A percentile compares a stretch with the other conserved stretches of the same genome.
Evolutionary conservation across 2,797 vertebrate species (phyloP).

Genomic region (Corythornis leucogaster): DNA sequence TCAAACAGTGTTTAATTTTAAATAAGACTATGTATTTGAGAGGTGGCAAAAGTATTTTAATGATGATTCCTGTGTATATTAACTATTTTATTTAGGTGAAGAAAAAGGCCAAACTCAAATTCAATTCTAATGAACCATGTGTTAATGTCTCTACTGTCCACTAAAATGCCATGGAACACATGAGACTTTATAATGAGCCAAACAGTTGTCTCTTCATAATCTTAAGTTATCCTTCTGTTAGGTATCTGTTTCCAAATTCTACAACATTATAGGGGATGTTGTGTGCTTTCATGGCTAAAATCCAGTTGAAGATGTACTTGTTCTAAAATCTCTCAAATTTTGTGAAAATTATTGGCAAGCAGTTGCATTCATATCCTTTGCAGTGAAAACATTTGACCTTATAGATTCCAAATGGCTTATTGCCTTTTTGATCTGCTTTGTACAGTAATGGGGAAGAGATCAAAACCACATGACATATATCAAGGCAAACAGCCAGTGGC

Average conservation of each 20-base stretch:
- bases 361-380: conserved; percentile 34
- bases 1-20: conserved; percentile 45
- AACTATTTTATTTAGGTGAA: conserved; percentile 67
- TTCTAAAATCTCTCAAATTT: conserved; percentile 53
- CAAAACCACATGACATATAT: conserved; percentile 67
- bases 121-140: conserved; percentile 75
- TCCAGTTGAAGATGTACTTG: conserved; percentile 58
- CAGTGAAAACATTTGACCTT: conserved; percentile 34
- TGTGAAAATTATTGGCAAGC: conserved; percentile 60
- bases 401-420: conserved; percentile 50
- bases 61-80: conserved; percentile 30
- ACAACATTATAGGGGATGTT: conserved; percentile 33
- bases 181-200: conserved; percentile 80
- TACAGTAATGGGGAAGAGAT: conserved; percentile 55
- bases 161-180: conserved; percentile 76
- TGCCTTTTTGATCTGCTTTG: conserved; percentile 65
- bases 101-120: conserved; percentile 71
- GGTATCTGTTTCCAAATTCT: conserved; percentile 76
- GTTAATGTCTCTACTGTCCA: conserved; percentile 77
- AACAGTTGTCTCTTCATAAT: conserved; percentile 77
- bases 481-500: conserved; percentile 26
- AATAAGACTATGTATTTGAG: conserved; percentile 28
- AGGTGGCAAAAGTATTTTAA: conserved; percentile 52
- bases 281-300: conserved; percentile 62
- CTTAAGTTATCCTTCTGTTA: conserved; percentile 77